phyloP scores from a whole-genome alignment of 30 jellyfish, hydroid and myxozoan genomes.

The Aurelia aurita complex sp. Pacific region DNA sequence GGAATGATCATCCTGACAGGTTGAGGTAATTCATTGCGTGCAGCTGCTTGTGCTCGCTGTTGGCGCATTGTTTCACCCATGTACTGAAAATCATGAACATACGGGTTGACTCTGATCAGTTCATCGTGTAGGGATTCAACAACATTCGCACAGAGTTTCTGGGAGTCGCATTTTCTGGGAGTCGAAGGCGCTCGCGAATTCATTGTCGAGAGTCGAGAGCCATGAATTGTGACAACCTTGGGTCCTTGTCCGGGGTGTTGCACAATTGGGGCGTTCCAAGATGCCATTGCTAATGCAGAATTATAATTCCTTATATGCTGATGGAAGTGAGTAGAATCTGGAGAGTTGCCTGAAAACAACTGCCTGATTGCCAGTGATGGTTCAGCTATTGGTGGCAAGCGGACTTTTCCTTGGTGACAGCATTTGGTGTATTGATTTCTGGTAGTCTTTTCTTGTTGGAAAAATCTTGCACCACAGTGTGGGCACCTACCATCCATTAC shows the following conservation, averaged over 20 bases:
- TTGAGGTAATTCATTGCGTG: neutral
- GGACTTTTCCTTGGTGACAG: neutral
- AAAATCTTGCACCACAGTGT: neutral
- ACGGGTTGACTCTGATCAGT: neutral
- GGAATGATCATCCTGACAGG: neutral
- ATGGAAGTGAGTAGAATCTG: neutral
- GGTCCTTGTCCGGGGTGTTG: conserved; percentile 12
- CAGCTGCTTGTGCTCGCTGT: neutral
- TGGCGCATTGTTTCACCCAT: conserved; percentile 14
- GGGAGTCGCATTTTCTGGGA: neutral
- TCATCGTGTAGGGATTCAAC: conserved; percentile 2
- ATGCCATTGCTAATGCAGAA: neutral
- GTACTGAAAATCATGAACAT: neutral
- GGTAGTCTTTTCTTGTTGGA: neutral
- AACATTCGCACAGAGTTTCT: neutral
- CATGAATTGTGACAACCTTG: neutral
- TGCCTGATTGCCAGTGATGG: neutral
- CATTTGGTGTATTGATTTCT: neutral
- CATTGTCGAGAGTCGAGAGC: neutral
- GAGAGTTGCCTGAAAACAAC: neutral
- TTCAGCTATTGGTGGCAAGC: neutral
- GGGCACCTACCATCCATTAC: neutral
- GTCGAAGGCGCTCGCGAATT: neutral
- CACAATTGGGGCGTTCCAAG: neutral
- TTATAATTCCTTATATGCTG: neutral